Evolutionary conservation across 2,113 vertebrate genomes (phyloP).

Genomic region (Oreotrochilus melanogaster): DNA sequence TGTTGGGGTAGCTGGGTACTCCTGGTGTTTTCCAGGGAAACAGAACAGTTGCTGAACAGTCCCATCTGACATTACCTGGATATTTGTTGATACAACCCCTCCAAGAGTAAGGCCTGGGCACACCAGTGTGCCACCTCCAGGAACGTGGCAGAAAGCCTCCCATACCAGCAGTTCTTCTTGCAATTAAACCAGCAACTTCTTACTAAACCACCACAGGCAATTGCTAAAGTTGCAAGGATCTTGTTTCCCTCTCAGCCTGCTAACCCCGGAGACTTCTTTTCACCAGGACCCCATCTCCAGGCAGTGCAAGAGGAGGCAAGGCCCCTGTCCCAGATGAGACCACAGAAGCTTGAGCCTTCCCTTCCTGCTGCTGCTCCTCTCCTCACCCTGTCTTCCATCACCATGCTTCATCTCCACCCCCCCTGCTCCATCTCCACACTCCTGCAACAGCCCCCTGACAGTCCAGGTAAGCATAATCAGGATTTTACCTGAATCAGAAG

Average conservation of each 20-base stretch:
- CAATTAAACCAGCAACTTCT: background rate
- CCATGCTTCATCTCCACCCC: background rate
- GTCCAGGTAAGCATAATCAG: background rate
- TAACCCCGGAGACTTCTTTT: rapidly evolving
- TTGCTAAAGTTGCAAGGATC: background rate
- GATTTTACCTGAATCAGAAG: background rate
- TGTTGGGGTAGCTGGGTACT: background rate
- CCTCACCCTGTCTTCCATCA: rapidly evolving
- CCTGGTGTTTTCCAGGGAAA: background rate
- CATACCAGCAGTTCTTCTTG: background rate
- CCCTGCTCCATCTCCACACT: too few species aligned
- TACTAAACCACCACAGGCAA: background rate
- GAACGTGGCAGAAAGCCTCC: background rate
- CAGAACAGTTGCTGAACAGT: background rate
- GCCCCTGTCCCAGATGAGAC: too few species aligned
- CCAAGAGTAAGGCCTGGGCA: background rate
- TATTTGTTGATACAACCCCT: background rate
- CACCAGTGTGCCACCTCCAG: background rate
- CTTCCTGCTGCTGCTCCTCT: background rate
- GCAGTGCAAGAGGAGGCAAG: background rate
- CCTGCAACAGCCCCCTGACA: background rate
- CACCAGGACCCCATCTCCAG: rapidly evolving
- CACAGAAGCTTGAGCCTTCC: background rate
- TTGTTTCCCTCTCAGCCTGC: background rate
- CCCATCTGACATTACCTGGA: background rate